These are phyloP conservation scores for Pyrochroa serraticornis DNA, from an alignment of 2,888 invertebrate species.

Conservation along the genomic window DNA sequence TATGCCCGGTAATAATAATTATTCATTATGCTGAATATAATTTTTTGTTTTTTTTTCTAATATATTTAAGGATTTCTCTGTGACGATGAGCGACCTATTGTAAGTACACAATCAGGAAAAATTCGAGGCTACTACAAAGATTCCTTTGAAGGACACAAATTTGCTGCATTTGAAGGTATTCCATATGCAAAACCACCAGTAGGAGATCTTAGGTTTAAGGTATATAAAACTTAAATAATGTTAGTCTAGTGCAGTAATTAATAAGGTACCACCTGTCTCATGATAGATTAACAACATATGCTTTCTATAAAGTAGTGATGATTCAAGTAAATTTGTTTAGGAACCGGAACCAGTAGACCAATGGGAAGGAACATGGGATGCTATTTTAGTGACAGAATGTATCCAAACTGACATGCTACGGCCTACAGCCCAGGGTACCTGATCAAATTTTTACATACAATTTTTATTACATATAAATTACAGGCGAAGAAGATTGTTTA, in stretches of 20 bases:
- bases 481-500: constrained; percentile 68
- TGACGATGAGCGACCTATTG: constrained; percentile 21
- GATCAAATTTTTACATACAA: neutral
- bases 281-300: too few relatives aligned
- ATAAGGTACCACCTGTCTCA: too few relatives aligned
- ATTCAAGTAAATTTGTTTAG: constrained; percentile 45
- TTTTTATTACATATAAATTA: neutral
- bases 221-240: constrained; percentile 3
- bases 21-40: too few relatives aligned
- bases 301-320: constrained; percentile 2
- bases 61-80: neutral
- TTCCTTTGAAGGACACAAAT: constrained; percentile 21
- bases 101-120: constrained; percentile 32
- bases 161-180: constrained; percentile 34
- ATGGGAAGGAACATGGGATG: constrained; percentile 72
- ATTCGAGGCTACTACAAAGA: constrained; percentile 35
- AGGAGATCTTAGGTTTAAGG: constrained; percentile 32
- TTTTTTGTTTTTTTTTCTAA: too few relatives aligned
- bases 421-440: constrained; percentile 32
- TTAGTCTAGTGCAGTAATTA: neutral
- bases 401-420: constrained; percentile 50
- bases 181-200: constrained; percentile 38
- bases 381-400: constrained; percentile 60
- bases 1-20: too few relatives aligned
- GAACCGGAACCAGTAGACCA: constrained; percentile 64